Evolutionary conservation across 2,113 vertebrate species (phyloP), one percentile per base, ranked within the genome.

Genomic region (Sterrhoptilus dennistouni): DNA sequence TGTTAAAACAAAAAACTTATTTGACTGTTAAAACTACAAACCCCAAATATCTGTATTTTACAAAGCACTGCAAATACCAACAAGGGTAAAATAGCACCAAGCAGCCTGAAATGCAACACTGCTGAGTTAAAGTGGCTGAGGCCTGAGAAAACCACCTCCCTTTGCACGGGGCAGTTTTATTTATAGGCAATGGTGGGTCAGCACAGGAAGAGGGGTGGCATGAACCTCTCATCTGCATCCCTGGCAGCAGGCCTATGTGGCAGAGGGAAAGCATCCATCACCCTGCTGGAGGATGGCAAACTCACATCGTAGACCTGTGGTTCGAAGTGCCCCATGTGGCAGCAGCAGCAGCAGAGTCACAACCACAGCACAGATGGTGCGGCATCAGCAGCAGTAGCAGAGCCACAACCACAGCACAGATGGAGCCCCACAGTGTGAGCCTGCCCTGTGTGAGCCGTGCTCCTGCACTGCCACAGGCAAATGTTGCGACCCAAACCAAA

Each of bases 21-120:
- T 64, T 61, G 85, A 77, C 79, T 40, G 57, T 86, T 90, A 83
- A 87, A 92, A 76, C 42, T 53, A 86, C 15, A 72, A 79, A 49
- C 23, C 63, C 66, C 42, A 59, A 59, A 47, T 21, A 92, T 8
- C n/a, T 31, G 38, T 14, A 21, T 42, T 40, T 75, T 87, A 86
- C 50, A 87, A 91, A 89, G 35, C 44, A 63, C 74, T 64, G 87
- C 87, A 80, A 83, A 86, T 38, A 83, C 72, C 50, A 83, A 31
- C 2, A 4, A 38, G 19, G 63, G 77, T 75, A 70, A 69, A 93
- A 80, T 33, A 95, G 95, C 90, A 97, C 91, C 93, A 78, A 74
- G 71, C 59, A 89, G 90, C 86, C 81, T 23, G 52, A 91, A 93
- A 90, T 9, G 42, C 60, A 90, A 76, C 66, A 77, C 19, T 12